These are phyloP conservation scores for Neodiprion virginianus DNA, from an alignment of 1,140 invertebrate genomes.

Conservation along the genomic window DNA sequence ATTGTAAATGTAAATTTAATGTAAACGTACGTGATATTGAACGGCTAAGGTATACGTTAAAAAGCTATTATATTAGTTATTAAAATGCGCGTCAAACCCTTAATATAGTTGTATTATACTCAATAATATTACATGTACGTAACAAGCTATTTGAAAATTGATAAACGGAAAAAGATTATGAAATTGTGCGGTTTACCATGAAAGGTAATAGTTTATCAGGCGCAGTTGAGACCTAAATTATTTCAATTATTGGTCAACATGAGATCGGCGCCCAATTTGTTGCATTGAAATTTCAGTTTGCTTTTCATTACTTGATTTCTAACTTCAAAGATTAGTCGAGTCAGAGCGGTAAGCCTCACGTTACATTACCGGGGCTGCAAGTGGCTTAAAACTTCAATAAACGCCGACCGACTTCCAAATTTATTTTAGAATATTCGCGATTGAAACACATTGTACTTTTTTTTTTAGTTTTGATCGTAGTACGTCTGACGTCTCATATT, in stretches of 20 bases:
- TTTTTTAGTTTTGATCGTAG: no score
- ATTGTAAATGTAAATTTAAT: no score
- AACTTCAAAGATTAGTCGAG: neutral
- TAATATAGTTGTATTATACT: neutral
- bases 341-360: no score
- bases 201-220: constrained; percentile 19
- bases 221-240: constrained; percentile 37
- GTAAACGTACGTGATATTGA: no score
- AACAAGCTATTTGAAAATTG: neutral
- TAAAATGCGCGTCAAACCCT: neutral
- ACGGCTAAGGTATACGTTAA: neutral
- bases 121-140: neutral
- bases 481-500: no score
- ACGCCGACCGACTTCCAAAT: no score
- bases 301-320: neutral
- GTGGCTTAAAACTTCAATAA: no score
- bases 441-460: no score
- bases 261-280: constrained; percentile 39
- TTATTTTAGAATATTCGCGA: no score
- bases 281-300: constrained; percentile 31
- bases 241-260: constrained; percentile 31
- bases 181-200: neutral
- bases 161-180: neutral
- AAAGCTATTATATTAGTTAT: neutral
- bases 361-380: no score